phyloP scores from a whole-genome alignment of 2,888 invertebrate genomes.

The Aproaerema taeniolella region DNA sequence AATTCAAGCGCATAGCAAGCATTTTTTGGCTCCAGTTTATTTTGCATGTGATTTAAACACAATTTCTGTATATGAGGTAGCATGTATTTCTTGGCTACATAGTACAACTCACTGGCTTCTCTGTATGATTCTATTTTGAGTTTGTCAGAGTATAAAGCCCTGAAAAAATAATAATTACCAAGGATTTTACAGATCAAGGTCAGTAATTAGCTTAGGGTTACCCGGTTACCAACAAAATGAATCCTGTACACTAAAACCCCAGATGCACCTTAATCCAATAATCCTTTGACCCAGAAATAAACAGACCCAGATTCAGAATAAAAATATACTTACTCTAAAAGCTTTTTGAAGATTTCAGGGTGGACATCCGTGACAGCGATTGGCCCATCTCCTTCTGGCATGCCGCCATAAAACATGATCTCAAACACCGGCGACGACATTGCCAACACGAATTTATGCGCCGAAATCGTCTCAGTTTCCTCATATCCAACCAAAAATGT shows the following conservation, averaged over 20 bases:
- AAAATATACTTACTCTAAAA: slow-evolving; percentile 79
- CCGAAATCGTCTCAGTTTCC: slow-evolving; percentile 80
- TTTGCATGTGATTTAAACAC: slow-evolving; percentile 89
- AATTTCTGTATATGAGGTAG: slow-evolving; percentile 88
- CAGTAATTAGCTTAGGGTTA: no score
- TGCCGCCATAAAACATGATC: slow-evolving; percentile 91
- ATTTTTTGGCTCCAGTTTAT: slow-evolving; percentile 85
- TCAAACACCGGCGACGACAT: slow-evolving; percentile 94
- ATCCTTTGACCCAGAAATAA: no score
- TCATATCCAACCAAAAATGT: slow-evolving; percentile 89
- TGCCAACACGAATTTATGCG: slow-evolving; percentile 88
- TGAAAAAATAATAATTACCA: slow-evolving; percentile 39
- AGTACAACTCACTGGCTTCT: slow-evolving; percentile 90
- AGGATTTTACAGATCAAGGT: no score
- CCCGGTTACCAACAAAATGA: no score
- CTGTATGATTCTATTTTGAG: slow-evolving; percentile 89
- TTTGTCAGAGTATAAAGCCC: slow-evolving; percentile 89
- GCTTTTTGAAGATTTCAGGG: slow-evolving; percentile 89
- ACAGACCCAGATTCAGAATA: no score
- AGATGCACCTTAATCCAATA: no score
- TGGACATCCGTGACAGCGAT: slow-evolving; percentile 90
- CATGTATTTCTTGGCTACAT: slow-evolving; percentile 93
- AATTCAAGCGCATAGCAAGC: slow-evolving; percentile 92
- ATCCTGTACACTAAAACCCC: no score
- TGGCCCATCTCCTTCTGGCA: slow-evolving; percentile 86